These are phyloP conservation scores for Acridotheres tristis DNA, from an alignment of 2,797 vertebrate species.

Conservation along the genomic window DNA sequence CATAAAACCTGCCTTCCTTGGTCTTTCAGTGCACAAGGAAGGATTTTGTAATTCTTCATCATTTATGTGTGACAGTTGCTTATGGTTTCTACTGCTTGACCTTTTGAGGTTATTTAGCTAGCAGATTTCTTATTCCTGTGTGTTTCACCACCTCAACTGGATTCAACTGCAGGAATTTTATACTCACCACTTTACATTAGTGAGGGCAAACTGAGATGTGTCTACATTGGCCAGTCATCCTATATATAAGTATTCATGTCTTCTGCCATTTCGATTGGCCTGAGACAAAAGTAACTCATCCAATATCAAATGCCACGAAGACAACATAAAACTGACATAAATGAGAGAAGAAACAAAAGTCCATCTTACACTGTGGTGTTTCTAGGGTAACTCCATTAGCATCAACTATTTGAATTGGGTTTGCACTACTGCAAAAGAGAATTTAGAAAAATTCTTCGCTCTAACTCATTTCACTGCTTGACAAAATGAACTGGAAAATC, in stretches of 20 bases:
- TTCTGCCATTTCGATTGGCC: neutral
- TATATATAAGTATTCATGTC: neutral
- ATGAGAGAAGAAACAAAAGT: neutral
- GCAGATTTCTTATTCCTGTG: neutral
- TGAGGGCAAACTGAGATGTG: neutral
- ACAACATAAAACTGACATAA: neutral
- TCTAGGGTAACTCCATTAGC: neutral
- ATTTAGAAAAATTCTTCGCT: neutral
- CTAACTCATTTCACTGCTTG: neutral
- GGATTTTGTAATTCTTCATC: neutral
- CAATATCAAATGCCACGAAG: neutral
- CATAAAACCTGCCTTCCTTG: neutral
- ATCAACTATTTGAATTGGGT: neutral
- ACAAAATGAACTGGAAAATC: conserved; percentile 39
- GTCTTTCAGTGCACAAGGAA: neutral
- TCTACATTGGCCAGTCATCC: neutral
- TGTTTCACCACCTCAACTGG: neutral
- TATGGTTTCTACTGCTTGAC: neutral
- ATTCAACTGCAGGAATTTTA: neutral
- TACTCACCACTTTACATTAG: neutral
- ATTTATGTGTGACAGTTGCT: neutral
- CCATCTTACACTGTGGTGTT: neutral
- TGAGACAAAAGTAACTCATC: neutral
- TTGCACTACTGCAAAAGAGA: neutral
- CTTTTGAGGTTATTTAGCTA: neutral